A percentile compares a stretch with the other conserved stretches of the same genome.
phyloP scores from a whole-genome alignment of 2,797 vertebrate species.

The Chaetodon trifasciatus region DNA sequence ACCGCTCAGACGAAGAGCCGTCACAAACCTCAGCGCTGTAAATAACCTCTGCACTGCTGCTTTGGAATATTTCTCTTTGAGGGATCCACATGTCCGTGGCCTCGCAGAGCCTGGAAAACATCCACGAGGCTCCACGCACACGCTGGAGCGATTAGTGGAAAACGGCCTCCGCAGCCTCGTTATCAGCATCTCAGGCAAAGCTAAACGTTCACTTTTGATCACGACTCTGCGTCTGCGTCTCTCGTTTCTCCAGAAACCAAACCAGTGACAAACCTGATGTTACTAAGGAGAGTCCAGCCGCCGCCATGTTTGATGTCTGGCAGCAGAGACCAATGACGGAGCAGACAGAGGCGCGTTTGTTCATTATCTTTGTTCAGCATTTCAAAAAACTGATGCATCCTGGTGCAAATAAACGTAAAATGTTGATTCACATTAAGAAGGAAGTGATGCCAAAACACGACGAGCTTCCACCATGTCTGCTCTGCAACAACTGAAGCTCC shows the following conservation, averaged over 20 bases:
- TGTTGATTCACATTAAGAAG: no score
- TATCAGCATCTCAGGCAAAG: neutral
- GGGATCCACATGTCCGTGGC: neutral
- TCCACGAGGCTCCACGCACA: constrained; percentile 12
- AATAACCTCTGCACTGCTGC: neutral
- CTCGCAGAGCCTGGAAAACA: constrained; percentile 12
- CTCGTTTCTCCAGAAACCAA: neutral
- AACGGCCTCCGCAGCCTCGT: constrained; percentile 12
- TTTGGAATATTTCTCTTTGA: neutral
- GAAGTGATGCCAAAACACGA: no score
- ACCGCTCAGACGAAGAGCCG: neutral
- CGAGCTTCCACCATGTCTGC: no score
- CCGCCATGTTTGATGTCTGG: no score
- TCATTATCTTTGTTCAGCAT: no score
- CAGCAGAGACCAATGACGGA: no score
- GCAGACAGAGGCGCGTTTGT: no score
- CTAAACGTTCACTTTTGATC: neutral
- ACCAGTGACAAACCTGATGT: neutral
- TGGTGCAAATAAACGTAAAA: neutral
- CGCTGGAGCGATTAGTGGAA: constrained; percentile 19
- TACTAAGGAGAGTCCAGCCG: neutral
- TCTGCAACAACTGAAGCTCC: no score
- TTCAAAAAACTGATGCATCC: neutral
- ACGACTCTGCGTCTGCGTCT: neutral
- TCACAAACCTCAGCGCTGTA: neutral